Base-by-base conservation (phyloP, 2,888 invertebrate species). In the Smittia sp. region DNA sequence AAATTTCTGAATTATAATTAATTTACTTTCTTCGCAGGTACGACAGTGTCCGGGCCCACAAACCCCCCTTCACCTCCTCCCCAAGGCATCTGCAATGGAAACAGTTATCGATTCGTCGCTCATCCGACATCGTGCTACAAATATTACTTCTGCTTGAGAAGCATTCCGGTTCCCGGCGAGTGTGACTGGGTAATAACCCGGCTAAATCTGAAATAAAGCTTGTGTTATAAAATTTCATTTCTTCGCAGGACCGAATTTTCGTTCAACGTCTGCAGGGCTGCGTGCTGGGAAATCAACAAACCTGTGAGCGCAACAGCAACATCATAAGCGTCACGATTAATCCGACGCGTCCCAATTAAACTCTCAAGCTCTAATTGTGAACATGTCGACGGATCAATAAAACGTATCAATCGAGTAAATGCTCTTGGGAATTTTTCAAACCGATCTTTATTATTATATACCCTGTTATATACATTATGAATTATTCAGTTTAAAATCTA, bases 381-480 rank as follows among this genome's bases (percentile, higher is more conserved):
- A 32, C 32, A 32, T 13, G 15, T 25, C 27, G 15, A 63, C 20
- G 27, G 6, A 15, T n/a, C 15, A 15, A 63, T 63, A 25, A 63
- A 63, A 13, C 27, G 20, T 54, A 54, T 54, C 54, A 54, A 18
- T 24, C 32, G 39, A 24, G 39, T 18, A 32, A 68, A 18, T 46
- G 46, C 41, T 22, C 46, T 70, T 58, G 58, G 46, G n/a, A 68
- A 68, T 68, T 68, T 68, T 70, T 25, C 69, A 52, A 68, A 70
- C 54, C 54, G 69, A 54, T 70, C 22, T 68, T 52, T 70, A 58
- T 70, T 70, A 54, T 70, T 32, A 67, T 65, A 68, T 70, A 70
- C 69, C 69, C 69, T 70, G 69, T 70, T 70, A 70, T 70, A 20
- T 70, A 70, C 69, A 70, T 32, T 69, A 18, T 54, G 25, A 25